These are phyloP conservation scores for Hypena proboscidalis DNA, from an alignment of 2,888 invertebrate species.

Conservation along the genomic window DNA sequence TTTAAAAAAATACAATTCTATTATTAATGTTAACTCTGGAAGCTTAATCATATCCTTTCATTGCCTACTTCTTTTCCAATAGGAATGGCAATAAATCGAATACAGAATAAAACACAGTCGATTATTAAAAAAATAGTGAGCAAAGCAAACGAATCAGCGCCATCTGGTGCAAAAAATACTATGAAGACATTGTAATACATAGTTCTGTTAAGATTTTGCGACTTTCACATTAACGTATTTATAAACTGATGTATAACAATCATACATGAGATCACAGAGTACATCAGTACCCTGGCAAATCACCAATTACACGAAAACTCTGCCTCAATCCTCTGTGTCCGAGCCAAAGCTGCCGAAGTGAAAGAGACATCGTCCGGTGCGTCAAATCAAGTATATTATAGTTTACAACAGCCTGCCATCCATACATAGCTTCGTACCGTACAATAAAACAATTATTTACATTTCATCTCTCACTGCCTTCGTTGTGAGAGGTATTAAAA, in stretches of 20 bases:
- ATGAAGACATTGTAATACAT: slow-evolving; percentile 22
- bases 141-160: slow-evolving; percentile 27
- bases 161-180: slow-evolving; percentile 35
- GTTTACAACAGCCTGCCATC: slow-evolving; percentile 70
- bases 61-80: slow-evolving; percentile 10
- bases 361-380: slow-evolving; percentile 47
- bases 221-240: slow-evolving; percentile 61
- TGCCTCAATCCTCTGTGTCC: slow-evolving; percentile 44
- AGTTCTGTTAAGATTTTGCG: slow-evolving; percentile 51
- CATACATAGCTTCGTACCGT: slow-evolving; percentile 60
- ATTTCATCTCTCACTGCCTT: slow-evolving; percentile 69
- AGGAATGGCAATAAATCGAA: slow-evolving; percentile 28
- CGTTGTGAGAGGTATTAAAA: slow-evolving; percentile 25
- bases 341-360: slow-evolving; percentile 29
- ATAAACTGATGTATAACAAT: slow-evolving; percentile 67
- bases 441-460: slow-evolving; percentile 70
- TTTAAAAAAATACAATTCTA: slow-evolving; percentile 22
- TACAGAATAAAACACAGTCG: neutral
- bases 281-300: slow-evolving; percentile 73
- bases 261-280: slow-evolving; percentile 85
- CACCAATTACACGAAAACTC: slow-evolving; percentile 63
- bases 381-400: slow-evolving; percentile 61
- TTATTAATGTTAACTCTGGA: slow-evolving; percentile 11
- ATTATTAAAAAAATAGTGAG: slow-evolving; percentile 5
- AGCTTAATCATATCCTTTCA: slow-evolving; percentile 16